Evolutionary conservation across 2,797 vertebrate species (phyloP).

Genomic region (Sebastes iracundus): DNA sequence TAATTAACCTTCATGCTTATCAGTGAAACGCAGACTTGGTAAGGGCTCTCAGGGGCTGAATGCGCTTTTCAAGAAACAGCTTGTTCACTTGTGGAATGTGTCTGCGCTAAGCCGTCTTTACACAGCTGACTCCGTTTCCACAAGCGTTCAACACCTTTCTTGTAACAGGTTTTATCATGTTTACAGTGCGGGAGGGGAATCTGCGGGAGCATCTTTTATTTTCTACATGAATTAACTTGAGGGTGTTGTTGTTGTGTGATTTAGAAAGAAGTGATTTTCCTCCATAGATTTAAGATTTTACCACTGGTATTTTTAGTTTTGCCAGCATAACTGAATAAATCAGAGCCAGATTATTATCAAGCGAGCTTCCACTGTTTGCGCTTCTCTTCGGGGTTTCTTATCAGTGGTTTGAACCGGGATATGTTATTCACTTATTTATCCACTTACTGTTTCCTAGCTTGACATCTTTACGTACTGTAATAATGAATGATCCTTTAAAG

Average conservation of each 20-base stretch:
- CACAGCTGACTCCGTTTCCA: neutral
- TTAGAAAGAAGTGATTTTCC: neutral
- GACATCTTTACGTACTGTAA: neutral
- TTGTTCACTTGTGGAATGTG: conserved; percentile 11
- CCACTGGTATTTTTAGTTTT: neutral
- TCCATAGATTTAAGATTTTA: neutral
- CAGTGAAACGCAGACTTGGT: conserved; percentile 37
- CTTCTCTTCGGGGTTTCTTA: neutral
- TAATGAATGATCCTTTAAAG: neutral
- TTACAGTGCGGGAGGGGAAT: neutral
- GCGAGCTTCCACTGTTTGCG: neutral
- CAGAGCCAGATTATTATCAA: neutral
- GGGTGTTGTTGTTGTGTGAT: neutral
- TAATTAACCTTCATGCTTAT: conserved; percentile 58
- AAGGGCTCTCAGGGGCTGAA: conserved; percentile 4
- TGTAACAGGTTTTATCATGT: neutral
- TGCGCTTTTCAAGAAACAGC: conserved; percentile 14
- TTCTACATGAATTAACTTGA: neutral
- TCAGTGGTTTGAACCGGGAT: neutral
- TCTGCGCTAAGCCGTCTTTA: neutral
- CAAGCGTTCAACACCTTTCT: neutral
- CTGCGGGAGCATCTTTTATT: neutral
- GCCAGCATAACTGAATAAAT: neutral
- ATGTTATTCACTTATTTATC: neutral
- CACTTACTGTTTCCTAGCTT: neutral